phyloP scores from a whole-genome alignment of 2,113 vertebrate species.

The Opisthocomus hoazin region DNA sequence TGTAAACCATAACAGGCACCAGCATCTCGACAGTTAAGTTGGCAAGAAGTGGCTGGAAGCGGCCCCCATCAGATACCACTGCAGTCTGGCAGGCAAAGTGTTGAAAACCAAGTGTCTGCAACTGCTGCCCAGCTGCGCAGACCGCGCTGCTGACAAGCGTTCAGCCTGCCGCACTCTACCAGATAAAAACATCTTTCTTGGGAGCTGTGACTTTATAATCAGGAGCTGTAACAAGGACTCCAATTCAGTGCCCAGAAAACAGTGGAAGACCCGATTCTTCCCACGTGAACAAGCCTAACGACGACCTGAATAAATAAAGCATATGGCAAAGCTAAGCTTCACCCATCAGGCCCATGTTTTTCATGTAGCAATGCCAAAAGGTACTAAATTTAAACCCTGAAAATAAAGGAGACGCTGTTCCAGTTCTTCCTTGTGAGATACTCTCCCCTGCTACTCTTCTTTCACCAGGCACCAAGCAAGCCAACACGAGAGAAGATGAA shows the following conservation, averaged over 20 bases:
- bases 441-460: background rate
- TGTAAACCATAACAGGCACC: background rate
- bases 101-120: background rate
- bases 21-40: background rate
- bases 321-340: background rate
- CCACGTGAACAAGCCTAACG: background rate
- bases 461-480: background rate
- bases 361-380: background rate
- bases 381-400: background rate
- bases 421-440: background rate
- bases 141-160: rapidly evolving
- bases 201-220: background rate
- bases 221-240: background rate
- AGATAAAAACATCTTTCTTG: background rate
- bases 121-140: background rate
- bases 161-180: background rate
- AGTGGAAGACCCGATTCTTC: background rate
- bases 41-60: background rate
- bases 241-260: background rate
- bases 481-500: background rate
- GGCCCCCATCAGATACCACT: background rate
- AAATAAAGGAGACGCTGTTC: background rate
- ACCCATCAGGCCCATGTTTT: background rate
- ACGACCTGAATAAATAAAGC: background rate
- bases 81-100: background rate